Evolutionary conservation across 2,113 vertebrate species (phyloP), one percentile per base, ranked within the genome.

Genomic region (Pseudorasbora parva): DNA sequence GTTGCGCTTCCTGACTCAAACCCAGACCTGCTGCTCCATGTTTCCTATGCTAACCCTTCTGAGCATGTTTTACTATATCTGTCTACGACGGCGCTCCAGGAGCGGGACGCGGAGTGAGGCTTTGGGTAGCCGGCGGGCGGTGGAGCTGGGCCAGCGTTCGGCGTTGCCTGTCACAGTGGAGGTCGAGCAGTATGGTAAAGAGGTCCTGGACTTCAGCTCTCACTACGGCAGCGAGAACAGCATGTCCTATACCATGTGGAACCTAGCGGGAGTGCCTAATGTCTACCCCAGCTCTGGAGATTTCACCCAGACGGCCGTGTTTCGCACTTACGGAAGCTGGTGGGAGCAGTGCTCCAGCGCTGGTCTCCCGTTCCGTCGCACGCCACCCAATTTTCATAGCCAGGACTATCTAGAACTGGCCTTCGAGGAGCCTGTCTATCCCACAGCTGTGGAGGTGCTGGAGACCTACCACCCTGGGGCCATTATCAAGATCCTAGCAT

Each of bases 21-120:
- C 66, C 69, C 56, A 54, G 69, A 15, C 43, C 27, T 60, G 57
- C 68, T 62, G 86, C 72, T 94, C 95, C 87, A 93, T 94, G 92
- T 96, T 98, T 96, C 97, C 93, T 95, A 98, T 99, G 97, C 93
- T 99, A 96, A 99, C 98, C 93, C 93, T 97, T 92, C 93, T 99
- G 95, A 98, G 96, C 93, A 98, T 99, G 97, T 98, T 98, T 96
- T 99, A 99, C 95, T 99, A 99, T 92, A 97, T 98, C 89, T 99
- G 97, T 96, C 96, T 99, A 92, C 97, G 97, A 94, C 97, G 97
- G 87, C 96, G 96, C 94, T 97, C 97, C 94, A 97, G 97, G 94
- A 97, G 95, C 89, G 96, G 96, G 37, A 95, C 96, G 0, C 94
- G 98, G 90, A 96, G 97, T 30, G 97, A 99, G 87, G 94, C 95